Evolutionary conservation across 2,113 vertebrate species (phyloP).

Genomic region (Mastomys coucha): DNA sequence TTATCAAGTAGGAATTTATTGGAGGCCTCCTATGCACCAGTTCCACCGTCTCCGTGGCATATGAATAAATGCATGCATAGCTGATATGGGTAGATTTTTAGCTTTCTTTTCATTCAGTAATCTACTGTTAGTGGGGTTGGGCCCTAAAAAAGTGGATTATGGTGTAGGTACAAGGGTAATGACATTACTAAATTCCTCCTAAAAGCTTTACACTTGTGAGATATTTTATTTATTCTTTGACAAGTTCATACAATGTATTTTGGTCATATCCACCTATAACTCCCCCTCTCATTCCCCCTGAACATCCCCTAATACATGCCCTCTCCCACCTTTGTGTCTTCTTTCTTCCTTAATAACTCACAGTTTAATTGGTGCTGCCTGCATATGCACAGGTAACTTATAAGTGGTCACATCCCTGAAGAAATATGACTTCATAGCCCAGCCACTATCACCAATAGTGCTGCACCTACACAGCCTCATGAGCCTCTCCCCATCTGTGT

Average conservation of each 20-base stretch:
- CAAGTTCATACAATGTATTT: background rate
- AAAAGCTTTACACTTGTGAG: background rate
- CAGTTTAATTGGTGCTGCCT: background rate
- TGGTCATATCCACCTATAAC: too few species aligned
- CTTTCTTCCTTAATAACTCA: background rate
- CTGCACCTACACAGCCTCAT: background rate
- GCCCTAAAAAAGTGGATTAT: background rate
- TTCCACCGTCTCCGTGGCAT: background rate
- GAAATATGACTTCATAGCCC: background rate
- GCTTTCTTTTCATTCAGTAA: conserved; percentile 37
- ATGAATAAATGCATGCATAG: background rate
- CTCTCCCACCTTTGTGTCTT: background rate
- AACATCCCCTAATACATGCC: background rate
- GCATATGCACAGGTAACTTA: background rate
- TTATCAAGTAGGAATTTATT: background rate
- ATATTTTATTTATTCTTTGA: background rate
- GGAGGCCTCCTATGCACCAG: background rate
- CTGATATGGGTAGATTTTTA: background rate
- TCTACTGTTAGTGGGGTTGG: background rate
- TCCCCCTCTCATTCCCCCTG: background rate
- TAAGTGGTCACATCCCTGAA: background rate
- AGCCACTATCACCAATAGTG: background rate
- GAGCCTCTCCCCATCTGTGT: background rate
- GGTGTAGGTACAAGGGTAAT: background rate
- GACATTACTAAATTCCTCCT: background rate